These are phyloP conservation scores for Drosophila micromelanica DNA, from an alignment of 1,140 invertebrate species.

Conservation along the genomic window DNA sequence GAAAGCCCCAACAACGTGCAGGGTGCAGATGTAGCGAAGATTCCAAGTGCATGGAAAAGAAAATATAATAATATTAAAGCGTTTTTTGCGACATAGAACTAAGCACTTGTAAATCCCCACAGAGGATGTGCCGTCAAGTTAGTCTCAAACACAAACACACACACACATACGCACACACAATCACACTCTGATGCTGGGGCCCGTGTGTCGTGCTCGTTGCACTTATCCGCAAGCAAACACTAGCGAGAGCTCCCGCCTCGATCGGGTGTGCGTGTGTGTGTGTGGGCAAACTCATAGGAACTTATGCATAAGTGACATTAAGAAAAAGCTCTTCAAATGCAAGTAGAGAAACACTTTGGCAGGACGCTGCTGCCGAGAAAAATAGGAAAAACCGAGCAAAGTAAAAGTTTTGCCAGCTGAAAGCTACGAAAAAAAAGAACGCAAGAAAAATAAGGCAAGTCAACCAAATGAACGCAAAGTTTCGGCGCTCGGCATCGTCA, in stretches of 20 bases:
- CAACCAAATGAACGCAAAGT: slow-evolving; percentile 81
- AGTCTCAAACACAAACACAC: slow-evolving; percentile 79
- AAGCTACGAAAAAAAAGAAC: slow-evolving; percentile 52
- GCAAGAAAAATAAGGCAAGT: slow-evolving; percentile 38
- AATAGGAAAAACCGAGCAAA: slow-evolving; percentile 64
- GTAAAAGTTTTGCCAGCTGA: slow-evolving; percentile 77
- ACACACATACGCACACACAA: slow-evolving; percentile 14
- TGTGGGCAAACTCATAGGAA: slow-evolving; percentile 78
- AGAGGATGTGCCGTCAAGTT: slow-evolving; percentile 82
- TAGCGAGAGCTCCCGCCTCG: slow-evolving; percentile 49
- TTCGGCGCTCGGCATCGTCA: slow-evolving; percentile 44
- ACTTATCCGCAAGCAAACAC: slow-evolving; percentile 77
- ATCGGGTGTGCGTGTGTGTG: slow-evolving; percentile 38
- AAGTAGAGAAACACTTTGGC: slow-evolving; percentile 83
- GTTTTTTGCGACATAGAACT: slow-evolving; percentile 82
- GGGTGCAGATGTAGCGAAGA: slow-evolving; percentile 15
- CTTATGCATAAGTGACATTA: slow-evolving; percentile 84
- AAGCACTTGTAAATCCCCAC: slow-evolving; percentile 83
- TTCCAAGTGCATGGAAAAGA: slow-evolving; percentile 71
- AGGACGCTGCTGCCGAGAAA: slow-evolving; percentile 60
- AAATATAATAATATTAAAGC: slow-evolving; percentile 83
- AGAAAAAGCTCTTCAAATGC: slow-evolving; percentile 83
- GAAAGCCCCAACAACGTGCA: slow-evolving; percentile 39
- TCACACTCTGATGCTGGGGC: slow-evolving; percentile 12
- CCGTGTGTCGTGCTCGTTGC: slow-evolving; percentile 60